Conservation (phyloP, 2,888 invertebrate species). For the Cataglyphis livida region DNA sequence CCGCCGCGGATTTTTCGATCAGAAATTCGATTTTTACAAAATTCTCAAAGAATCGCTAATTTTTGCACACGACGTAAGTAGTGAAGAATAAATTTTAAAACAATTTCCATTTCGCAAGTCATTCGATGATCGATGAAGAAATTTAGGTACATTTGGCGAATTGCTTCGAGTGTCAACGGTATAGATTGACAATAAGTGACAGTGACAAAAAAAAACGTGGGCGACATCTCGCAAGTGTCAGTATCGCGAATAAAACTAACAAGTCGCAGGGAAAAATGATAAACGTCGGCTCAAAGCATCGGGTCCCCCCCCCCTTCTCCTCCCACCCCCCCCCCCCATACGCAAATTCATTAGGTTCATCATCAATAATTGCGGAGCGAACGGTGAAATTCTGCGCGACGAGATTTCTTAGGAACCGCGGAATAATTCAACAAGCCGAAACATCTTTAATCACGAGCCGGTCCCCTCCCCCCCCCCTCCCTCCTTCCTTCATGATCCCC, state of each 20-base stretch:
- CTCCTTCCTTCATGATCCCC: constrained; percentile 40
- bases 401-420: constrained; percentile 57
- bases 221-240: too few species aligned
- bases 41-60: neutral
- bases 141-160: too few species aligned
- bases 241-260: neutral
- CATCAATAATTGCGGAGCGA: constrained; percentile 55
- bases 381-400: constrained; percentile 49
- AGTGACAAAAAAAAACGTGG: too few species aligned
- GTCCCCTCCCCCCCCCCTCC: too few species aligned
- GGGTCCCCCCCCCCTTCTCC: too few species aligned
- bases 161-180: too few species aligned
- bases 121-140: too few species aligned
- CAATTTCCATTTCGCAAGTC: neutral
- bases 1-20: neutral
- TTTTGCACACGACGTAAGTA: neutral
- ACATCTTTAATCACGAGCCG: constrained; percentile 76
- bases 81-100: neutral
- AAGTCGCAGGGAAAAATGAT: neutral
- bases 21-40: neutral
- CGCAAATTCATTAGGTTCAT: constrained; percentile 46
- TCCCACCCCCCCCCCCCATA: neutral
- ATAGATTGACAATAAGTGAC: too few species aligned
- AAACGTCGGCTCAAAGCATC: neutral
- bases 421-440: constrained; percentile 76